Evolutionary conservation across 2,797 vertebrate species (phyloP).

Genomic region (Halcyon leucocephala): DNA sequence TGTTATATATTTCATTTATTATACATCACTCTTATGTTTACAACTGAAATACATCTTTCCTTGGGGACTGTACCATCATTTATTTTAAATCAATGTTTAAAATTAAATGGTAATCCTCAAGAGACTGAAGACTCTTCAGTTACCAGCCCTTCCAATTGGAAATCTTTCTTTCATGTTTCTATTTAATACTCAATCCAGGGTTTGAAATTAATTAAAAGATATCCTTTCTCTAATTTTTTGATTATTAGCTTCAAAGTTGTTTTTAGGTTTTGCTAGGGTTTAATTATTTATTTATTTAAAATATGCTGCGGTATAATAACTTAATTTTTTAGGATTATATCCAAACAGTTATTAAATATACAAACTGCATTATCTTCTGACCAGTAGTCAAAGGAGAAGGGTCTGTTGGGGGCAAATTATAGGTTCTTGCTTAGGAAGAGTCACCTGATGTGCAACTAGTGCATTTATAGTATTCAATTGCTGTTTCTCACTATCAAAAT

Average conservation of each 20-base stretch:
- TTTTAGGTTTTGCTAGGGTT: neutral
- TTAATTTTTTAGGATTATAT: slow-evolving; percentile 73
- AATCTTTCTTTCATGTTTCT: slow-evolving; percentile 81
- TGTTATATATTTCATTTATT: slow-evolving; percentile 74
- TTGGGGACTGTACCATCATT: slow-evolving; percentile 76
- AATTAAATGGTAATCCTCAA: slow-evolving; percentile 81
- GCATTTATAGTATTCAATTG: neutral
- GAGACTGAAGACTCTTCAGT: slow-evolving; percentile 62
- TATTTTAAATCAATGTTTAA: slow-evolving; percentile 84
- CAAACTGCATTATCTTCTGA: slow-evolving; percentile 32
- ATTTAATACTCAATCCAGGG: slow-evolving; percentile 76
- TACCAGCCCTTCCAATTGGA: slow-evolving; percentile 73
- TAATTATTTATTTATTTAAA: slow-evolving; percentile 3
- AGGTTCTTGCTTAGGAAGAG: neutral
- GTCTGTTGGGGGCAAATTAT: neutral
- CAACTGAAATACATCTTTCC: slow-evolving; percentile 72
- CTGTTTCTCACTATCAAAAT: neutral
- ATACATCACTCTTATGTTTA: slow-evolving; percentile 72
- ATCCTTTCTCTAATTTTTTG: slow-evolving; percentile 83
- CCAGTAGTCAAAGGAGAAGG: neutral
- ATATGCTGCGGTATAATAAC: slow-evolving; percentile 70
- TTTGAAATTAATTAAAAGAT: slow-evolving; percentile 86
- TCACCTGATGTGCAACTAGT: neutral
- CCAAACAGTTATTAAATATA: slow-evolving; percentile 57
- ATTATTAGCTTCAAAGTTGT: slow-evolving; percentile 83